Conservation (phyloP, 1,140 invertebrate genomes). For the Megalonaias nervosa region DNA sequence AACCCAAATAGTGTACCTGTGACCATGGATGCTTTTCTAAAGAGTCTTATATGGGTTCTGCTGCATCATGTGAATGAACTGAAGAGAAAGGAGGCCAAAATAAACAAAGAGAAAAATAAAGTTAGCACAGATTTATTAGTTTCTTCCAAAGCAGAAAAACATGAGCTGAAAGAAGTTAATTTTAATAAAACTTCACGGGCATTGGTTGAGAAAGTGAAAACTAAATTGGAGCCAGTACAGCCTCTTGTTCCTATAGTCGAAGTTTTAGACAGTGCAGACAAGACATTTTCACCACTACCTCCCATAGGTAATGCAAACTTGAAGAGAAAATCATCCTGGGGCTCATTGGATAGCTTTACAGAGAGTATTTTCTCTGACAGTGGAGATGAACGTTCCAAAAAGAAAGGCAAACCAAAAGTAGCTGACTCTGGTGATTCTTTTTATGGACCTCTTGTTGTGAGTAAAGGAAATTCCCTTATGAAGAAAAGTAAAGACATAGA, state of each 20-base stretch:
- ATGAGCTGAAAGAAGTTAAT: conserved; percentile 31
- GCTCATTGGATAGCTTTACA: conserved; percentile 59
- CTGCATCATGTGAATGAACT: conserved; percentile 66
- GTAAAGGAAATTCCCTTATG: conserved; percentile 26
- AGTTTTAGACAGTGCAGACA: conserved; percentile 17
- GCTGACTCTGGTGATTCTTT: conserved; percentile 8
- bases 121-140: conserved; percentile 23
- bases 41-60: conserved; percentile 71
- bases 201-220: not conserved
- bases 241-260: not conserved
- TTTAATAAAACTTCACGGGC: conserved; percentile 9
- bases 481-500: conserved; percentile 45
- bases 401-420: conserved; percentile 31
- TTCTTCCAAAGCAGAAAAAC: conserved; percentile 29
- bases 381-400: conserved; percentile 45
- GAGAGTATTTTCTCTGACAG: conserved; percentile 67
- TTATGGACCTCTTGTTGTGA: conserved; percentile 15
- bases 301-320: conserved; percentile 16
- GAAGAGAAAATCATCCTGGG: conserved; percentile 49
- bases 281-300: conserved; percentile 30
- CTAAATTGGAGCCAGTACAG: conserved; percentile 12
- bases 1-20: conserved; percentile 68
- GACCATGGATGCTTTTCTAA: conserved; percentile 68
- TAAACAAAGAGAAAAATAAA: conserved; percentile 24
- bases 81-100: conserved; percentile 50